Evolutionary conservation across 2,888 invertebrate species (phyloP), one percentile per base, ranked within the genome.

Genomic region (Cremastinae sp.): DNA sequence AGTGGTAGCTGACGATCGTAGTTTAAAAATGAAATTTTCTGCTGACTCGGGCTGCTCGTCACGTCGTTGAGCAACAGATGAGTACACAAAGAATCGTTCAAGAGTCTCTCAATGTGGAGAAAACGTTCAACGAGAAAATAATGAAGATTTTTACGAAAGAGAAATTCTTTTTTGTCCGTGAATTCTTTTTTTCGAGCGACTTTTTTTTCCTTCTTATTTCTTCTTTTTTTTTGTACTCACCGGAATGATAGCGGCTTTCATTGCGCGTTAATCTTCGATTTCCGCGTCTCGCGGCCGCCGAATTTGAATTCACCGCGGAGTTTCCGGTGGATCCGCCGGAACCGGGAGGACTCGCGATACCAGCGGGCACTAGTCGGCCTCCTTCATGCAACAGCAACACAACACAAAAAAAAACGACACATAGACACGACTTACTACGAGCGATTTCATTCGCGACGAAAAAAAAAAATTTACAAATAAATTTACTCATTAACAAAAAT

Each of bases 181-280:
- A 10, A 43, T 1, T 18, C 4, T 1, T n/a, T n/a, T 9, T 14
- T 12, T 10, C 20, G 18, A 37, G 37, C 49, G 3, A 20, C 49
- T 62, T 35, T 66, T 49, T 16, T 12, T 35, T 62, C 37, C 12
- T 14, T 64, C 10, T 35, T 18, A 45, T 45, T 37, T 47, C 8
- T 2, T 53, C 18, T 0, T 45, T 45, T 45, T 47, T 68, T 22
- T 43, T 49, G 81, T 86, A 93, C 94, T 93, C 93, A 97, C 98
- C 98, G 91, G 97, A 97, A 91, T 98, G 97, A 91, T 97, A 98
- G 88, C 97, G 93, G 91, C 96, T 96, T 92, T 98, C 97, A 92
- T 97, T 97, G 88, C 97, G 93, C 82, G 98, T 97, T 85, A 97
- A 94, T 85, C 97, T 92, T 80, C 97, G 92, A 91, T 97, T 96